Evolutionary conservation across 1,140 invertebrate species (phyloP), one percentile per base, ranked within the genome.

Genomic region (Ips nitidus): DNA sequence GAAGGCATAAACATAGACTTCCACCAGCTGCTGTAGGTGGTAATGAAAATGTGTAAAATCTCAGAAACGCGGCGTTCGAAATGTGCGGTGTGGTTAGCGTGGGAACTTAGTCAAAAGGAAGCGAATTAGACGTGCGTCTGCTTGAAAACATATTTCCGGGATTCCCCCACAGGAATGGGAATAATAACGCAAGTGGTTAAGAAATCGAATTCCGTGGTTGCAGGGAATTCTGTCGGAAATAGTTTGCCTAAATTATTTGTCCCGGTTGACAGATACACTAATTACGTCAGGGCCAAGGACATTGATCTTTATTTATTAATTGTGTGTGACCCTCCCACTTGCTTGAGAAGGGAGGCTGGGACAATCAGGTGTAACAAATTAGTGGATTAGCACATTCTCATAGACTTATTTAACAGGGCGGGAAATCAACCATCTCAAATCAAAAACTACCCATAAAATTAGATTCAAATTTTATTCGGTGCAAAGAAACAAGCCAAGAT

Each of bases 391-490:
- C 22, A 22, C 22, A 22, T 22, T 22, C 22, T 22, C 22, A 22
- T 22, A 22, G 22, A 22, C 22, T 22, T 22, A 22, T 22, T 22
- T 22, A 22, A 22, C 22, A 22, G 22, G 22, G 22, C 22, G 22
- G 22, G 22, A 22, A 22, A 22, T 0, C 22, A 22, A 0, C 22
- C 22, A 22, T 22, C 22, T 22, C 22, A 22, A 22, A 22, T 22
- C 22, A 22, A 22, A 22, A 22, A 22, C 22, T 22, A 22, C 22
- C 22, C 22, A 22, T 22, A 22, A 22, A 22, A 22, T 22, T 22
- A 22, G 22, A 50, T 50, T 50, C 22, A 60, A 69, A 70, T 61
- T 70, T 70, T 70, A 70, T 70, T 70, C 68, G 50, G 52, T 59
- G 2, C 7, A 36, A 50, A 53, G 66, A 40, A 45, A 56, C 56